These are phyloP conservation scores for Oryzaephilus surinamensis DNA, from an alignment of 1,140 invertebrate genomes.

Conservation along the genomic window DNA sequence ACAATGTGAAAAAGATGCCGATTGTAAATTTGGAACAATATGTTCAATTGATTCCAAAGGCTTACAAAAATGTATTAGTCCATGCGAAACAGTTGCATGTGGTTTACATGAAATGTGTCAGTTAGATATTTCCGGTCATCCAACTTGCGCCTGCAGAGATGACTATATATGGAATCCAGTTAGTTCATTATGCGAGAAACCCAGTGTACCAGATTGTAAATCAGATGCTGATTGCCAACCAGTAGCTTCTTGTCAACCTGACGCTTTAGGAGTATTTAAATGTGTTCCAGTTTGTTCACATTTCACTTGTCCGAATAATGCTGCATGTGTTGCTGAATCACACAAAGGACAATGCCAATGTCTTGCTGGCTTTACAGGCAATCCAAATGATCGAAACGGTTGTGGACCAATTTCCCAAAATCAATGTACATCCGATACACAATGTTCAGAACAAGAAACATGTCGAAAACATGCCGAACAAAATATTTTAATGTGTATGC, in stretches of 20 bases:
- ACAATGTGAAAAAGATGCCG: constrained; percentile 56
- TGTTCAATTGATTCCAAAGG: constrained; percentile 47
- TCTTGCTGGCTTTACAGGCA: constrained; percentile 65
- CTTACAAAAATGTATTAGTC: constrained; percentile 57
- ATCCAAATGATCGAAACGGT: constrained; percentile 79
- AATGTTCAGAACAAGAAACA: constrained; percentile 69
- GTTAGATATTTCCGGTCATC: constrained; percentile 49
- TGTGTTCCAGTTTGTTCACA: constrained; percentile 64
- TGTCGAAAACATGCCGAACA: constrained; percentile 43
- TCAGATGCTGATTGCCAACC: constrained; percentile 59
- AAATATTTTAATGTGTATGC: constrained; percentile 45
- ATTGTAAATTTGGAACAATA: constrained; percentile 57
- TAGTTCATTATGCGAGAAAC: constrained; percentile 68
- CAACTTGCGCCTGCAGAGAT: constrained; percentile 65
- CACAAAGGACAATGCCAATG: constrained; percentile 73
- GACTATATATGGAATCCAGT: constrained; percentile 74
- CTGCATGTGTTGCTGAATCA: constrained; percentile 61
- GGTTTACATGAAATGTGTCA: constrained; percentile 70
- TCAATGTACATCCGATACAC: constrained; percentile 64
- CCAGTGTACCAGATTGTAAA: constrained; percentile 69
- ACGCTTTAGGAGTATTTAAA: constrained; percentile 74
- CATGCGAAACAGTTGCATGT: constrained; percentile 68
- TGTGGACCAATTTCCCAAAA: constrained; percentile 61
- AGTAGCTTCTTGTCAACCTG: constrained; percentile 60
- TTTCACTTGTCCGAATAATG: constrained; percentile 73